Conservation (phyloP, 1,140 invertebrate genomes). For the Trypoxylus dichotomus region DNA sequence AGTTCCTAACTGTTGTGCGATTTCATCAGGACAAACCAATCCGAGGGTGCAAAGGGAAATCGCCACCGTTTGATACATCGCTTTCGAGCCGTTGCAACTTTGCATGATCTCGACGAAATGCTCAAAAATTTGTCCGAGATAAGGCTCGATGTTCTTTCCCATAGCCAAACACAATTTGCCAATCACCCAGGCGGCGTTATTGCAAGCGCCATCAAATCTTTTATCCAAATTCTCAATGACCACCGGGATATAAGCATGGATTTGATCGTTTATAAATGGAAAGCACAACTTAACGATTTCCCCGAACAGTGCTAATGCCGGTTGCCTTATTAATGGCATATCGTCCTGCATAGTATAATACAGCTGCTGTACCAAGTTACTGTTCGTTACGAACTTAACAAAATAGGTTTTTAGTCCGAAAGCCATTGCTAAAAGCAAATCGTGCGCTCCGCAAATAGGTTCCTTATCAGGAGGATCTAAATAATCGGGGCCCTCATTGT, state of each 20-base stretch:
- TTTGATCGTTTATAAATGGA: conserved; percentile 90
- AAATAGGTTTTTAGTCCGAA: conserved; percentile 95
- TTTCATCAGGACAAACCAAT: conserved; percentile 98
- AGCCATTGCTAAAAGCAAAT: conserved; percentile 91
- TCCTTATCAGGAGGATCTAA: conserved; percentile 96
- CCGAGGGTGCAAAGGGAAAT: conserved; percentile 99
- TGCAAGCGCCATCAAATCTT: conserved; percentile 96
- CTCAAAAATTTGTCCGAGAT: conserved; percentile 45
- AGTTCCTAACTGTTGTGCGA: conserved; percentile 95
- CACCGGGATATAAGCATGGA: conserved; percentile 92
- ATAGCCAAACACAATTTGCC: conserved; percentile 96
- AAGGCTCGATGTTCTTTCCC: conserved; percentile 57
- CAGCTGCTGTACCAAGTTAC: conserved; percentile 92
- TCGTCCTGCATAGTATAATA: conserved; percentile 98
- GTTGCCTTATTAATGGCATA: conserved; percentile 96
- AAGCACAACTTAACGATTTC: conserved; percentile 98
- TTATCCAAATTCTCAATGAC: conserved; percentile 96
- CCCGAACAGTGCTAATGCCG: conserved; percentile 95
- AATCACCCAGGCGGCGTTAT: conserved; percentile 98
- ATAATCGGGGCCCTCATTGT: conserved; percentile 82
- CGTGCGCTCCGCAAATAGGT: conserved; percentile 97
- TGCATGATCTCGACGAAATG: conserved; percentile 37
- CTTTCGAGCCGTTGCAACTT: conserved; percentile 37
- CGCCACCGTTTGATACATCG: conserved; percentile 64
- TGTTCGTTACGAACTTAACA: conserved; percentile 86